Evolutionary conservation across 2,113 vertebrate genomes (phyloP).

Genomic region (Dolichallabes microphthalmus): DNA sequence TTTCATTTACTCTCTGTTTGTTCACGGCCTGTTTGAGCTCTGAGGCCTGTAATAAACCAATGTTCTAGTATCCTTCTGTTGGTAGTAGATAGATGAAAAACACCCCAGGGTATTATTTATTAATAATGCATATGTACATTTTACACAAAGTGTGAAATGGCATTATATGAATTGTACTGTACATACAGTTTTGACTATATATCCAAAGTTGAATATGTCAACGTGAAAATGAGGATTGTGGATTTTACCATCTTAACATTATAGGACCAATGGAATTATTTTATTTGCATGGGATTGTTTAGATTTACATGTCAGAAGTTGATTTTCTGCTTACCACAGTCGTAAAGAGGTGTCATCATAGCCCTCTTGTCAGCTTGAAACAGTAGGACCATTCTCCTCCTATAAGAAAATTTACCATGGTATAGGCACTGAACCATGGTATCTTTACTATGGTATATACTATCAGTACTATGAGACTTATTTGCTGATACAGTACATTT

Average conservation of each 20-base stretch:
- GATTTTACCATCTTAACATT: background rate
- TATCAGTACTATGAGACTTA: no score
- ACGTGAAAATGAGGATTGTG: background rate
- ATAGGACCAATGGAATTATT: no score
- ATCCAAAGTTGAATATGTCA: background rate
- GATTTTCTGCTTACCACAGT: background rate
- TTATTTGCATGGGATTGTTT: background rate
- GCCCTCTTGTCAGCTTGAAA: background rate
- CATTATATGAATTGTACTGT: background rate
- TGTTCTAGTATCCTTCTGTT: slow-evolving; percentile 11
- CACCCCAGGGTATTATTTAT: background rate
- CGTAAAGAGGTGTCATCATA: background rate
- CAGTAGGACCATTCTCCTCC: background rate
- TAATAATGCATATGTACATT: background rate
- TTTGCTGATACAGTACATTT: no score
- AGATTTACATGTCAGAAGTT: no score
- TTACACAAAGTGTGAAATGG: background rate
- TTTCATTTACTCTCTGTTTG: slow-evolving; percentile 42
- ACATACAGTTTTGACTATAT: background rate
- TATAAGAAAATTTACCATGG: no score
- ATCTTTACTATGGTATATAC: no score
- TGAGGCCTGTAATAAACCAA: slow-evolving; percentile 48
- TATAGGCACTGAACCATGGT: no score
- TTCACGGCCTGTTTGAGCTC: slow-evolving; percentile 29
- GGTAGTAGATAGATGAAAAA: slow-evolving; percentile 1